phyloP scores from a whole-genome alignment of 2,113 vertebrate species.

The Helogale parvula region DNA sequence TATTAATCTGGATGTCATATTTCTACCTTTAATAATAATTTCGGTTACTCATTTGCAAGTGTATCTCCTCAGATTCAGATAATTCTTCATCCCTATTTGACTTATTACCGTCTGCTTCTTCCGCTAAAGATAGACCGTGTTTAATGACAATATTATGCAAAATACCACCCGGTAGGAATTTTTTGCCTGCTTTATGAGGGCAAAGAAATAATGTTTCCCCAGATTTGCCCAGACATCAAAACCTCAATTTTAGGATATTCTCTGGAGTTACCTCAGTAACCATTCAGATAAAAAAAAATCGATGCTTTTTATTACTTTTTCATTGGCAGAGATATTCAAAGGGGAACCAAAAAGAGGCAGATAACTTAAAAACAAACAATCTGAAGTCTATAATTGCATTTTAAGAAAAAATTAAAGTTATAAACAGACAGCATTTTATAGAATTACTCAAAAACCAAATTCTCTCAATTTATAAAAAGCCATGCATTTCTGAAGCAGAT shows the following conservation, averaged over 20 bases:
- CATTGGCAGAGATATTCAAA: neutral
- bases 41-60: constrained; percentile 69
- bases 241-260: constrained; percentile 53
- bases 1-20: constrained; percentile 22
- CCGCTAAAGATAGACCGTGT: constrained; percentile 57
- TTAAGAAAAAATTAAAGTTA: constrained; percentile 63
- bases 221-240: constrained; percentile 71
- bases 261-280: constrained; percentile 47
- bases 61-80: constrained; percentile 62
- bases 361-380: constrained; percentile 47
- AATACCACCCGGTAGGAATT: constrained; percentile 57
- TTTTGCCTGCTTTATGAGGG: constrained; percentile 61
- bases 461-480: constrained; percentile 74
- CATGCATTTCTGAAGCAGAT: constrained; percentile 79
- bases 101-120: constrained; percentile 67
- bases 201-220: constrained; percentile 53
- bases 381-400: constrained; percentile 29
- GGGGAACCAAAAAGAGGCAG: constrained; percentile 28
- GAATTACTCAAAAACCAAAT: constrained; percentile 63
- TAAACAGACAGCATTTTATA: constrained; percentile 59
- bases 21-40: constrained; percentile 75
- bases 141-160: constrained; percentile 77
- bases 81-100: constrained; percentile 70
- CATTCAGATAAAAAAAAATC: constrained; percentile 36
- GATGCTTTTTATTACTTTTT: constrained; percentile 28